These are phyloP conservation scores for Calephelis nemesis DNA, from an alignment of 1,140 invertebrate species.

Conservation along the genomic window DNA sequence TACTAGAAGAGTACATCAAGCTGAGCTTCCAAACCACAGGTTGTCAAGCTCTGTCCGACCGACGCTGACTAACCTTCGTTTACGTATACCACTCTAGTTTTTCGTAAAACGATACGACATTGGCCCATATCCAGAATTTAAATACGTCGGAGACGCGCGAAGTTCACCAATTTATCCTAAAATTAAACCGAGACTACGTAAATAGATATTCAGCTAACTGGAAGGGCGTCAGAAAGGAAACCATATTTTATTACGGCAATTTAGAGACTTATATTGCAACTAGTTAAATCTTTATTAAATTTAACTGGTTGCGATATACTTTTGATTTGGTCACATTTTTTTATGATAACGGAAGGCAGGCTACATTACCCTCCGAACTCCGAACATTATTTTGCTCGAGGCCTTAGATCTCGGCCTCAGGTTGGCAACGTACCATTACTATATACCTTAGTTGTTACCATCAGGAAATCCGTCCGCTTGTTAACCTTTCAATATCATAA, in stretches of 20 bases:
- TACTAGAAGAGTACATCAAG: not conserved
- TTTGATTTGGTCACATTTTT: too few species aligned
- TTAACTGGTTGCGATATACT: too few species aligned
- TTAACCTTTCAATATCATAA: too few species aligned
- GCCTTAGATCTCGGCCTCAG: too few species aligned
- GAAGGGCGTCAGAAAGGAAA: not conserved
- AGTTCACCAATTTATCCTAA: conserved; percentile 18
- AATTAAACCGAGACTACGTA: not conserved
- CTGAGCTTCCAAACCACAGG: not conserved
- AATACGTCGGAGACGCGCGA: conserved; percentile 20
- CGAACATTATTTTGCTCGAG: too few species aligned
- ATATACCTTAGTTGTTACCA: too few species aligned
- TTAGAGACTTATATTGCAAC: not conserved
- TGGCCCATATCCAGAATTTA: conserved; percentile 30
- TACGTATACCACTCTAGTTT: conserved; percentile 28
- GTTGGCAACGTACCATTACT: too few species aligned
- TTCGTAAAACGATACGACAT: conserved; percentile 30
- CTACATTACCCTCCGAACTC: too few species aligned
- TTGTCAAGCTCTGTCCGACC: not conserved
- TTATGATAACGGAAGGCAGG: too few species aligned
- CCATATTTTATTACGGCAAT: not conserved
- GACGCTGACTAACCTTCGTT: conserved; percentile 22
- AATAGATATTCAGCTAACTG: conserved; percentile 10
- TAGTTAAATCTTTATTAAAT: not conserved
- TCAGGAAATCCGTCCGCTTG: too few species aligned